Evolutionary conservation across 2,113 vertebrate species (phyloP), one percentile per base, ranked within the genome.

Genomic region (Neolamprologus ventralis): DNA sequence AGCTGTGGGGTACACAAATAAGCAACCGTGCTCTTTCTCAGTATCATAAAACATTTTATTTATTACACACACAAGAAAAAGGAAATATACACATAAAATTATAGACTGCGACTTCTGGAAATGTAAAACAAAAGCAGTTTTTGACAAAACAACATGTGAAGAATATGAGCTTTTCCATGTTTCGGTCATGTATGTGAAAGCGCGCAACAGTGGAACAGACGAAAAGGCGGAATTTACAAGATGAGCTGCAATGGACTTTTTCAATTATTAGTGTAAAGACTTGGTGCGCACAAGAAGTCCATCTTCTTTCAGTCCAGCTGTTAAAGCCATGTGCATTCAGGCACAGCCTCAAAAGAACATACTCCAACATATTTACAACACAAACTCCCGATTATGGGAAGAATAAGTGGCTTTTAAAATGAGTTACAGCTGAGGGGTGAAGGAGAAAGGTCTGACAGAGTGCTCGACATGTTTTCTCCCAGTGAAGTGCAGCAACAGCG

Each of bases 1-100:
- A 65, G 68, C 40, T 28, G 68, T 45, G 21, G 31, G 6, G 58
- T 63, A 40, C 35, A 9, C 63, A 68, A 68, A 40, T 23, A 68
- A 68, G 13, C 68, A 45, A 45, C 37, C 1, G 5, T 35, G 47
- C 51, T 19, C 4, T 19, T 31, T 81, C 80, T n/a, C 5, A 33
- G 47, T 55, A 49, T 88, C 26, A 7, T 91, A 90, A 94, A 95
- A 93, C 85, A 73, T 87, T 93, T 93, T 86, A 92, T 95, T 95
- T 89, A 87, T 90, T 82, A 90, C 65, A 90, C 54, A 93, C 42
- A 79, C 0, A 51, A 79, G 12, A 80, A 73, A 85, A 89, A 87
- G 7, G 10, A 89, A 86, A 89, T 57, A 31, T 86, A 78, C 85
- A 95, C 49, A 71, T 53, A 17, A 49, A 91, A 88, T 58, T 84